phyloP scores from a whole-genome alignment of 2,113 vertebrate genomes.

The Cyanocitta stelleri region DNA sequence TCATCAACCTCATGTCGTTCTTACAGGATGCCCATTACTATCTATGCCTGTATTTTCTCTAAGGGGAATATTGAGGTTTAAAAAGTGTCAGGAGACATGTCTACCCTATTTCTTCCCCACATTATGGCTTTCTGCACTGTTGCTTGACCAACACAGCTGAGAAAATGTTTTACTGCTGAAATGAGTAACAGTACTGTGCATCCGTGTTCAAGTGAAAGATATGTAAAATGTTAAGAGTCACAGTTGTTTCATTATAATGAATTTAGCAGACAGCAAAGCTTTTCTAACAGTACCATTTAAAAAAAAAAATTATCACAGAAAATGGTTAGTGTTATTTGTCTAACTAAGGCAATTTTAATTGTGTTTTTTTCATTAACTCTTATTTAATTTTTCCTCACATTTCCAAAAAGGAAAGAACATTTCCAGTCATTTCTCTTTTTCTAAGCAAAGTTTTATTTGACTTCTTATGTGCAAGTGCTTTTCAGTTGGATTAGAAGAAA shows the following conservation, averaged over 20 bases:
- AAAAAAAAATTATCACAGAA: background rate
- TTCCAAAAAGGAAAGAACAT: background rate
- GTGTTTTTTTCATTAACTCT: background rate
- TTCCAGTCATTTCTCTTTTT: background rate
- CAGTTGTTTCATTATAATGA: background rate
- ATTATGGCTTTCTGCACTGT: background rate
- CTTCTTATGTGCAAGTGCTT: background rate
- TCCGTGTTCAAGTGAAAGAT: background rate
- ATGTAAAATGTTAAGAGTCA: background rate
- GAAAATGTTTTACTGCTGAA: background rate
- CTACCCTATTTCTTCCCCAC: background rate
- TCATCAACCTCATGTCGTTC: background rate
- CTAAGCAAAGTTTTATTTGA: background rate
- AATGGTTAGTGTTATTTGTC: background rate
- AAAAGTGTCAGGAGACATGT: background rate
- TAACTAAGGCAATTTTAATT: background rate
- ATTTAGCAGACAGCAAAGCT: background rate
- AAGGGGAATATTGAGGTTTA: background rate
- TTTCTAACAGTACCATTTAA: background rate
- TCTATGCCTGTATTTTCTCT: background rate
- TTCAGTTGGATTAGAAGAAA: background rate
- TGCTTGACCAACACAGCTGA: background rate
- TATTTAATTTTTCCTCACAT: background rate
- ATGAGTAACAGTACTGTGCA: background rate
- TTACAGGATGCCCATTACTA: background rate